Evolutionary conservation across 23 tunicate species (phyloP), one percentile per base, ranked within the genome.

Genomic region (Ciona savignyi): DNA sequence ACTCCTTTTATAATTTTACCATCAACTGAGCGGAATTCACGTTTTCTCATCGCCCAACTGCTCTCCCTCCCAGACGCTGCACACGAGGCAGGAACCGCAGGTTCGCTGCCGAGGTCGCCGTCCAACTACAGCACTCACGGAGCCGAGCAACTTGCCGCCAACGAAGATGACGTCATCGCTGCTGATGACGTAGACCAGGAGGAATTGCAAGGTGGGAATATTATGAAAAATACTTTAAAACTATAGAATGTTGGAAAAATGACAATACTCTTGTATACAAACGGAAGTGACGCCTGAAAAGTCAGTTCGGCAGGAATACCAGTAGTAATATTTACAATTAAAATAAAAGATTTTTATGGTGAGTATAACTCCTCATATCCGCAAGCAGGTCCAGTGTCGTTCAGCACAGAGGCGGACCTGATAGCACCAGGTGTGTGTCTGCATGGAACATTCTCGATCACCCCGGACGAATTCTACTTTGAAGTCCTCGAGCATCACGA

Each of bases 401-500:
- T 77, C 75, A 78, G 93, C 62, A 78, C 86, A 25, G 95, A 83
- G 34, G 95, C 91, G 4, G 90, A 74, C 21, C 79, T 94, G 0
- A 78, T 94, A 32, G 80, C 87, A 31, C 99, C 99, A 2, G 99
- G 99, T 24, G 81, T 79, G 20, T 66, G 71, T 73, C 69, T 88
- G 25, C 90, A 78, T 25, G 99, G 99, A 64, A 83, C 78, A 2
- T 87, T 94, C 74, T 87, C 95, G 1, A 82, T 94, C 51, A 83
- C 93, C 19, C 74, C 94, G 20, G 99, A 94, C 21, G 99, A 94
- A 26, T 69, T 94, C 35, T 94, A 76, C 85, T 94, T 87, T 60
- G 99, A 94, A 79, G 99, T 87, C 1, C 78, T 25, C 66, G 99
- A 94, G 29, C 83, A 78, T 1, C 82, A 77, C 70, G 77, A 78